phyloP scores from a whole-genome alignment of 2,888 invertebrate species.

The Cantharis rustica region DNA sequence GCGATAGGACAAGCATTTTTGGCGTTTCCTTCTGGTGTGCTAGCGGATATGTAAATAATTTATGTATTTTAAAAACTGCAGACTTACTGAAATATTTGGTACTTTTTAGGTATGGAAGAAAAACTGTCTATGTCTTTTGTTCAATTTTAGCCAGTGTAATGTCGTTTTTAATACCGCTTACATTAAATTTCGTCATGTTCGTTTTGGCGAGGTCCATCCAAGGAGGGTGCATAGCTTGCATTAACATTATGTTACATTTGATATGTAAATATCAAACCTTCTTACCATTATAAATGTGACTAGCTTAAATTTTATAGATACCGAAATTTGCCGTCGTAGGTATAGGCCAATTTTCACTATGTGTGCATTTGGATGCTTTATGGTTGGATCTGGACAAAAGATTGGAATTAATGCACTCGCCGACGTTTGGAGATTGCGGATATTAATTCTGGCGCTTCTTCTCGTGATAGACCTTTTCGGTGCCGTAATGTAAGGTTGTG shows the following conservation, averaged over 20 bases:
- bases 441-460: background rate
- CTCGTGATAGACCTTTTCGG: background rate
- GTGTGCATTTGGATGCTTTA: background rate
- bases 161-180: background rate
- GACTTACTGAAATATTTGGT: background rate
- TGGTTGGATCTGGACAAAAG: background rate
- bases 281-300: background rate
- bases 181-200: background rate
- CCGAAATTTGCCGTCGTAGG: background rate
- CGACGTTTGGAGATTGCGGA: background rate
- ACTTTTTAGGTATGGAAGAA: background rate
- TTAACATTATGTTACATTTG: background rate
- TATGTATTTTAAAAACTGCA: background rate
- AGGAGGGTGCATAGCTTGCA: background rate
- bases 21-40: background rate
- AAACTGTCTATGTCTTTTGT: background rate
- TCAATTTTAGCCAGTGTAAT: background rate
- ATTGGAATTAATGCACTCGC: background rate
- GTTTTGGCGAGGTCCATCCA: background rate
- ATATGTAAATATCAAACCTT: background rate
- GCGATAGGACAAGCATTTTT: background rate
- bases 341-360: background rate
- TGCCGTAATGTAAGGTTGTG: too few relatives aligned
- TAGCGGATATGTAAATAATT: background rate
- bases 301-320: background rate